Evolutionary conservation across 2,113 vertebrate species (phyloP), one percentile per base, ranked within the genome.

Genomic region (Spea bombifrons): DNA sequence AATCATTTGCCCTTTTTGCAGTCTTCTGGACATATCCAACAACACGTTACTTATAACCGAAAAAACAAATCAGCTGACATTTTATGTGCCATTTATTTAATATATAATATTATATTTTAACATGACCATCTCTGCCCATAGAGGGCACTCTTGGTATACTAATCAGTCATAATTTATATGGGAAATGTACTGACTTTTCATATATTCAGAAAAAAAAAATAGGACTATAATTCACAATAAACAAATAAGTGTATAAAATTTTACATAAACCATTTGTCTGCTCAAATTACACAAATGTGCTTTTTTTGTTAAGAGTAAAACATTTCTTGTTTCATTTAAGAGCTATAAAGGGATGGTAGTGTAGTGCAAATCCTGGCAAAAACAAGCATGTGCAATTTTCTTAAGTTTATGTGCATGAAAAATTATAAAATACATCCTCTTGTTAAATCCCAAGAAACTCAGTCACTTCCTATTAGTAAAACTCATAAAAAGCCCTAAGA

Each of bases 81-180:
- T 53, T 8, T 53, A 10, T 53, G 10, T 53, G 10, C 7, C 10
- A 10, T 53, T 53, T 8, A 1, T 53, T 53, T 8, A 53, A 53
- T 53, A 53, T 53, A 53, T 7, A 53, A 59, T 59, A 59, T 59
- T 59, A 9, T 13, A 59, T 59, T 59, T 59, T 59, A 8, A 12
- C 6, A 2, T 59, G 55, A 9, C 55, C 15, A 53, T 59, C 0
- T 2, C 44, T 83, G 85, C 84, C 90, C 85, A 75, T 83, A 88
- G 90, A 85, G 89, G 88, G 87, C 90, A 87, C 85, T 86, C 85
- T 88, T 86, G 82, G 86, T 83, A 85, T 84, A 73, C 76, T 45
- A 57, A 84, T 83, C 0, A 13, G 79, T 30, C 0, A 12, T 74
- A 3, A 67, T 7, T 8, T 3, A 6, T 63, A 76, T 72, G 12